A percentile compares a stretch with the other conserved stretches of the same genome.
These are phyloP conservation scores for Aradophagus sp. DNA, from an alignment of 1,140 invertebrate species.

Conservation along the genomic window DNA sequence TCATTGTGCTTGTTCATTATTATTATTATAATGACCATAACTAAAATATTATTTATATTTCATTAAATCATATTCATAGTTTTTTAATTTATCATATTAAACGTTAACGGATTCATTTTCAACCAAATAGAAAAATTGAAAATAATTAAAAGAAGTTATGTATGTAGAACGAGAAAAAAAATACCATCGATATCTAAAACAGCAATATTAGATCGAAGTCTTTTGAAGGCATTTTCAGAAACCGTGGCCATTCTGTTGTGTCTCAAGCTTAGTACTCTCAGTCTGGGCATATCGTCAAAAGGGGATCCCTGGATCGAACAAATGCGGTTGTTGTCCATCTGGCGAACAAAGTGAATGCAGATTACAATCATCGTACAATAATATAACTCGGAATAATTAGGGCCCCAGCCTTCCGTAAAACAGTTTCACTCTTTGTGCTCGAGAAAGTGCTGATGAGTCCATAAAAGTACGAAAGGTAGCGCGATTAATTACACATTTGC, in stretches of 20 bases:
- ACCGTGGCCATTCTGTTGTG: conserved; percentile 86
- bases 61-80: conserved; percentile 1
- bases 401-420: conserved; percentile 26
- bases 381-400: conserved; percentile 41
- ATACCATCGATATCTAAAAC: conserved; percentile 90
- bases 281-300: conserved; percentile 86
- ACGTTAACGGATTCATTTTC: too few relatives aligned
- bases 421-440: conserved; percentile 33
- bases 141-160: too few relatives aligned
- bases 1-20: not conserved
- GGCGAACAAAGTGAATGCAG: conserved; percentile 36
- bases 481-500: not conserved
- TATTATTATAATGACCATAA: too few relatives aligned
- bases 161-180: not conserved
- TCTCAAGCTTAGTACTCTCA: conserved; percentile 85
- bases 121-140: too few relatives aligned
- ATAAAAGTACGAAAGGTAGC: too few relatives aligned
- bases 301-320: conserved; percentile 82
- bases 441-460: conserved; percentile 33
- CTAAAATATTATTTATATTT: too few relatives aligned
- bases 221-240: conserved; percentile 83
- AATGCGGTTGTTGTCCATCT: conserved; percentile 84
- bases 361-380: conserved; percentile 20
- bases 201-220: conserved; percentile 85
- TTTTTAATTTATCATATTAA: too few relatives aligned